A percentile compares a stretch with the other conserved stretches of the same genome.
Evolutionary conservation across 1,140 invertebrate genomes (phyloP).

Genomic region (Oryctes rhinoceros): DNA sequence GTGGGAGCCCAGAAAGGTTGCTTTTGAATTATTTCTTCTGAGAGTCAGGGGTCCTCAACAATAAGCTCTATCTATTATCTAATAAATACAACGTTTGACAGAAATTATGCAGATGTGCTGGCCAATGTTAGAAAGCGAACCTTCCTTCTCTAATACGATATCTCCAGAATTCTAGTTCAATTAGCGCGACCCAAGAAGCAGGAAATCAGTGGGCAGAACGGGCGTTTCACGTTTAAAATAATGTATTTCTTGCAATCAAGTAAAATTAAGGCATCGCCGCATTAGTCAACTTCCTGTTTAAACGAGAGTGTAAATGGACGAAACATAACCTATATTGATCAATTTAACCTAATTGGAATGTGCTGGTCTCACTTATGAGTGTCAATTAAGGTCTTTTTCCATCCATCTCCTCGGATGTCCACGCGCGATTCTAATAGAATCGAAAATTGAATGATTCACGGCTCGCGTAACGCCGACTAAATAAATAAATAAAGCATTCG

Average conservation of each 20-base stretch:
- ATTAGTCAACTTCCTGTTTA: conserved; percentile 36
- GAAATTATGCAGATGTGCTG: too few relatives aligned
- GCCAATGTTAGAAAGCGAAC: neutral
- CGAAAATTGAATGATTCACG: conserved; percentile 32
- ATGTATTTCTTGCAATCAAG: conserved; percentile 32
- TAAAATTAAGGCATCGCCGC: conserved; percentile 27
- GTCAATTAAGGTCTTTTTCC: conserved; percentile 27
- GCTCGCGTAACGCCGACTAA: conserved; percentile 3
- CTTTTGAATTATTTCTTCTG: too few relatives aligned
- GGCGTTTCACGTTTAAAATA: conserved; percentile 20
- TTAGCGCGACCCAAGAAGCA: neutral
- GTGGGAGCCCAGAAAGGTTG: too few relatives aligned
- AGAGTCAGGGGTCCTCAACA: too few relatives aligned
- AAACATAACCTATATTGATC: conserved; percentile 36
- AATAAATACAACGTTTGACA: too few relatives aligned
- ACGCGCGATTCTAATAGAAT: conserved; percentile 25
- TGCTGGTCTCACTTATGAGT: conserved; percentile 34
- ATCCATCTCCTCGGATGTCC: conserved; percentile 29
- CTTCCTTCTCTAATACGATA: neutral
- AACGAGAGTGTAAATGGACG: conserved; percentile 11
- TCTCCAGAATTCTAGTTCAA: neutral
- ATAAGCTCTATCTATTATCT: too few relatives aligned
- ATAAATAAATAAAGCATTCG: neutral
- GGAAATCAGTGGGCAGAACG: conserved; percentile 22
- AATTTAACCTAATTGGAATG: conserved; percentile 37